Base-by-base conservation (phyloP, 2,888 invertebrate species). In the Eremobia ochroleuca region DNA sequence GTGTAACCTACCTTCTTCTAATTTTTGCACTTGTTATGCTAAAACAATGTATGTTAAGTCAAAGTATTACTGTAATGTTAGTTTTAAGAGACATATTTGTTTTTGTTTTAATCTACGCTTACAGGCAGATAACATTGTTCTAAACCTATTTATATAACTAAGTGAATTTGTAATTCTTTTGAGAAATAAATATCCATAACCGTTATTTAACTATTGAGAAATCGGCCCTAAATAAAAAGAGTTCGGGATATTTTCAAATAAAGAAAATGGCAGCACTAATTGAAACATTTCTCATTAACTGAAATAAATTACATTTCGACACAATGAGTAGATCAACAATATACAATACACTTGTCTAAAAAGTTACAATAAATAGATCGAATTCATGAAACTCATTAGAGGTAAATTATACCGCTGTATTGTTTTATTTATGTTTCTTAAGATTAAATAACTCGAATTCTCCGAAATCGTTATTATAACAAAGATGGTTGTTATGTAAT, bases 301-400 rank as follows among this genome's bases (percentile, higher is more conserved):
- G 25, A 25, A 25, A 31, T 15, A n/a, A 31, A 21, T 28, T 31
- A n/a, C 13, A 40, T 77, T 68, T 2, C 9, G 11, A 40, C 4
- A 37, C 4, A 62, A 28, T 52, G 6, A 43, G 43, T 49, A 37
- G 2, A 58, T 59, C 13, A n/a, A 61, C 28, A 34, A 18, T 8
- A 21, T n/a, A 52, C 6, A 62, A 25, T 13, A 43, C 15, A 65
- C 9, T 37, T 28, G 43, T 64, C 5, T 49, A 40, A 62, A 25
- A 31, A 65, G 8, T 49, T 58, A 52, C 28, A 52, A 28, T 15
- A 73, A 25, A 49, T 49, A 40, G 15, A 52, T 59, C 6, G 5
- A 31, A 59, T 65, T 61, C 15, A 31, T 73, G 65, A 58, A 80
- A 73, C n/a, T 72, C 8, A 59, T 79, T 72, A 18, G 49, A 40